Conservation (phyloP, 1,140 invertebrate genomes). For the Bombus superbus region DNA sequence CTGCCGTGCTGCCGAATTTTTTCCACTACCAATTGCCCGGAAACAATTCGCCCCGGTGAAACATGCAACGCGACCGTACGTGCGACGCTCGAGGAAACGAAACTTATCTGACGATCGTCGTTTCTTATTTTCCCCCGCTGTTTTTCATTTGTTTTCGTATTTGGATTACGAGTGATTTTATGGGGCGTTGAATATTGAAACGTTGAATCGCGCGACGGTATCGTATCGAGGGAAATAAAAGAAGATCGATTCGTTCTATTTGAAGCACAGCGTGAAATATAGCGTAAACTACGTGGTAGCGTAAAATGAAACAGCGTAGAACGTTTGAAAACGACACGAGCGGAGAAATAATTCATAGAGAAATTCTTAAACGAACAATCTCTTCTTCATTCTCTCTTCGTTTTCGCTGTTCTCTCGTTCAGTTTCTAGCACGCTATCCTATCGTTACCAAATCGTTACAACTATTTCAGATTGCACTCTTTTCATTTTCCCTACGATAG, state of each 20-base stretch:
- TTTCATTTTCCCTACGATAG: background rate
- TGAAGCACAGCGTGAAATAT: background rate
- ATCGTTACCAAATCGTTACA: conserved; percentile 7
- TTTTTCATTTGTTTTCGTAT: background rate
- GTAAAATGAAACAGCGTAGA: background rate
- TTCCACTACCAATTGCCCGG: conserved; percentile 16
- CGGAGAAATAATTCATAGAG: background rate
- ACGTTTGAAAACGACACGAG: background rate
- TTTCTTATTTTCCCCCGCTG: background rate
- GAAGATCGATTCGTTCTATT: background rate
- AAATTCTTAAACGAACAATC: background rate
- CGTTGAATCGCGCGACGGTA: background rate
- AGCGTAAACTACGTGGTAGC: too few species aligned
- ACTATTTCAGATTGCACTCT: too few species aligned
- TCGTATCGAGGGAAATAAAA: background rate
- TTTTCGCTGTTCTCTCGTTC: too few species aligned
- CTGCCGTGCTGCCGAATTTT: conserved; percentile 10
- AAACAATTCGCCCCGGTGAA: conserved; percentile 10
- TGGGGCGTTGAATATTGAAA: background rate
- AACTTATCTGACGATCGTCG: background rate
- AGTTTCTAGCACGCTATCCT: background rate
- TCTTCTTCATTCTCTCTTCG: background rate
- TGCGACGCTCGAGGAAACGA: background rate
- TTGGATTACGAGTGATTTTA: background rate
- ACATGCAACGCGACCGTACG: background rate